Conservation (phyloP, 2,797 vertebrate genomes). For the Xenopus petersii region DNA sequence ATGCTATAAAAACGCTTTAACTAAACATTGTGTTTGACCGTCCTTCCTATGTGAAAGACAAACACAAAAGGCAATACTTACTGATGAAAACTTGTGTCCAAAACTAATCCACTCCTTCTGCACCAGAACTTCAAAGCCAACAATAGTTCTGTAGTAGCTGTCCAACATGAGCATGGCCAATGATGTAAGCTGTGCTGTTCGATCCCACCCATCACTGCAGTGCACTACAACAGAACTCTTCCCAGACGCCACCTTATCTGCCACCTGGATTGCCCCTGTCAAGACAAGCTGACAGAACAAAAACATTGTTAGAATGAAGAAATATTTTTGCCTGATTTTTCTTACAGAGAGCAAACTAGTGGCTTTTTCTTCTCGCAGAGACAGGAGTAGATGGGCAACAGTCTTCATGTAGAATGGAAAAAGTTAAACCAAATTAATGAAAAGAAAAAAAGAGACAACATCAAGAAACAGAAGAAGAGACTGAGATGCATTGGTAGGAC, state of each 20-base stretch:
- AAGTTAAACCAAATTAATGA: no score
- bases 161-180: conserved; percentile 78
- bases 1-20: no score
- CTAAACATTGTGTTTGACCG: no score
- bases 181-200: conserved; percentile 72
- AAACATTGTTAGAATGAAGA: background rate
- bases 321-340: no score
- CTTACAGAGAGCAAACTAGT: no score
- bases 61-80: conserved; percentile 58
- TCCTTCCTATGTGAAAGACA: no score
- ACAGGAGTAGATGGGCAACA: no score
- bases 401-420: no score
- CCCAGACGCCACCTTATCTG: conserved; percentile 88
- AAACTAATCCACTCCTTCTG: conserved; percentile 97
- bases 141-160: conserved; percentile 71
- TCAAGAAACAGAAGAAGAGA: no score
- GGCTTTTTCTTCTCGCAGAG: no score
- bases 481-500: no score
- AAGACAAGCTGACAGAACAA: conserved; percentile 77
- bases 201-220: conserved; percentile 77
- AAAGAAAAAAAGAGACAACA: no score
- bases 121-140: conserved; percentile 82
- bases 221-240: conserved; percentile 83
- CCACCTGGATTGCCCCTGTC: conserved; percentile 92
- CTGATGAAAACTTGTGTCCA: conserved; percentile 91